A percentile compares a stretch with the other conserved stretches of the same genome.
These are phyloP conservation scores for Drosophila gaucha DNA, from an alignment of 2,888 invertebrate species.

Conservation along the genomic window DNA sequence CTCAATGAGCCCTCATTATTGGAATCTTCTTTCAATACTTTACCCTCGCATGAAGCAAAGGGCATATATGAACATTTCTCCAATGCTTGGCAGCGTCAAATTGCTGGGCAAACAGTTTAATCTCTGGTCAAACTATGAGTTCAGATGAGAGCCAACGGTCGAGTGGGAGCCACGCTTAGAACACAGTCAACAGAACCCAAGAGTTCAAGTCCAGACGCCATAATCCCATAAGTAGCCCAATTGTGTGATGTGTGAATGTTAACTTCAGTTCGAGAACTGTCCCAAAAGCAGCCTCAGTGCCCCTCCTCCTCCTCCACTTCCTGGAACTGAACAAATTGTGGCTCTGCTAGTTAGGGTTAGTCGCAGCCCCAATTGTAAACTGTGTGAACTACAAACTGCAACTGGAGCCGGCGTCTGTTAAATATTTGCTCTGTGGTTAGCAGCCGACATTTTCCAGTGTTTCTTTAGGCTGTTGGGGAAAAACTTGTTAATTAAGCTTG, in stretches of 20 bases:
- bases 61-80: constrained; percentile 20
- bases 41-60: not conserved
- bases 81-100: constrained; percentile 34
- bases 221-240: constrained; percentile 70
- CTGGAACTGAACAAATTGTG: constrained; percentile 7
- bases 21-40: not conserved
- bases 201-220: constrained; percentile 24
- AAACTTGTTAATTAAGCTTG: constrained; percentile 75
- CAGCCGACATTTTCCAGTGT: constrained; percentile 57
- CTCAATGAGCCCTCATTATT: not conserved
- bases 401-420: constrained; percentile 60
- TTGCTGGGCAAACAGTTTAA: constrained; percentile 59
- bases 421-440: constrained; percentile 66
- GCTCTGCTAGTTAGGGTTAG: not conserved
- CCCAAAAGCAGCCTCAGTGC: constrained; percentile 21
- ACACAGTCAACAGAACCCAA: constrained; percentile 13
- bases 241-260: constrained; percentile 56
- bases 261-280: constrained; percentile 30
- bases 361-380: constrained; percentile 37
- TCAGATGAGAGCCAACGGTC: constrained; percentile 16
- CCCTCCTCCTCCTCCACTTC: not conserved
- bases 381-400: constrained; percentile 62
- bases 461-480: constrained; percentile 31
- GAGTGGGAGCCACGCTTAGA: constrained; percentile 26
- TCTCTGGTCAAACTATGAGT: constrained; percentile 59